phyloP scores from a whole-genome alignment of 2,113 vertebrate genomes.

The Leuciscus idus region DNA sequence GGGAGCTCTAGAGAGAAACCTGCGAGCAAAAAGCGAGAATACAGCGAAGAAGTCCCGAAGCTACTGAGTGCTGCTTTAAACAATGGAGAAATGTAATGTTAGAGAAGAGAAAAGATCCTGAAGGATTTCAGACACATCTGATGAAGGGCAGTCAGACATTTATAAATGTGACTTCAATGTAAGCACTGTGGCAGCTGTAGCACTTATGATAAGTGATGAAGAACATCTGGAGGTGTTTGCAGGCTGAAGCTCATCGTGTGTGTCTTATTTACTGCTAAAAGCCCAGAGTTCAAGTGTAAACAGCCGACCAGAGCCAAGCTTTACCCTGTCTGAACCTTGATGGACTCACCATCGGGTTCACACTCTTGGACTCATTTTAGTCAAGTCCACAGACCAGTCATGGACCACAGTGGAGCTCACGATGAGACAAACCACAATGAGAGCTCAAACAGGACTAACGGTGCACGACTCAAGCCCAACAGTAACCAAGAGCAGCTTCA shows the following conservation, averaged over 20 bases:
- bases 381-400: neutral
- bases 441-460: neutral
- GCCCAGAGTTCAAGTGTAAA: slow-evolving; percentile 27
- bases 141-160: neutral
- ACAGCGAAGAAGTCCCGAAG: too few relatives aligned
- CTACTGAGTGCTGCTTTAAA: too few relatives aligned
- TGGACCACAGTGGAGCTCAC: neutral
- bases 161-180: neutral
- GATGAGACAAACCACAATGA: neutral
- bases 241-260: neutral
- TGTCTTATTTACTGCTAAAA: slow-evolving; percentile 18
- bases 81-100: neutral
- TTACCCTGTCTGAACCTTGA: slow-evolving; percentile 42
- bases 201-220: neutral
- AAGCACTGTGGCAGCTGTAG: neutral
- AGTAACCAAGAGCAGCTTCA: neutral
- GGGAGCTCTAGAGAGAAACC: too few relatives aligned
- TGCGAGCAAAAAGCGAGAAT: too few relatives aligned
- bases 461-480: neutral
- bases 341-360: slow-evolving; percentile 28
- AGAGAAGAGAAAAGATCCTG: neutral
- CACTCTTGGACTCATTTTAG: neutral
- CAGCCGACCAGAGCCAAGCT: neutral
- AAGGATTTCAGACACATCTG: too few relatives aligned
- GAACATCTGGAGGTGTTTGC: slow-evolving; percentile 27